phyloP scores from a whole-genome alignment of 2,888 invertebrate species.

The Machimus rusticus region DNA sequence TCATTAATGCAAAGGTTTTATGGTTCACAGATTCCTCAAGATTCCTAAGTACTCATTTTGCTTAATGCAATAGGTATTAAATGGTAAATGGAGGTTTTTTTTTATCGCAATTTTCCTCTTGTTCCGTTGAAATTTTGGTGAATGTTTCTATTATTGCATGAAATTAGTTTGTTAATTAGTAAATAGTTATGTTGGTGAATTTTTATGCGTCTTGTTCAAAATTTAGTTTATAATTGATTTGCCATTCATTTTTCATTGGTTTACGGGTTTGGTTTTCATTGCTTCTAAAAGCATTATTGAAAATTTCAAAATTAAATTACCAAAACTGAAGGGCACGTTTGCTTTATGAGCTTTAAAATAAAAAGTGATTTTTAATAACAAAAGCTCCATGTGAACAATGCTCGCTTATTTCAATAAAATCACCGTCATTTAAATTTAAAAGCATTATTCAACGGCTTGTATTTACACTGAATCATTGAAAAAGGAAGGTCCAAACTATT shows the following conservation, averaged over 20 bases:
- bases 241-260: background rate
- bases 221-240: background rate
- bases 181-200: background rate
- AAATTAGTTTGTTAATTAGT: background rate
- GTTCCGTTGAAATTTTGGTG: background rate
- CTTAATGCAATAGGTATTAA: background rate
- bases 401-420: background rate
- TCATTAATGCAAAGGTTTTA: background rate
- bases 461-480: background rate
- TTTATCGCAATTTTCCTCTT: background rate
- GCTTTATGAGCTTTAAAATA: background rate
- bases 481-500: background rate
- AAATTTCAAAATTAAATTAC: background rate
- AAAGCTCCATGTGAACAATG: background rate
- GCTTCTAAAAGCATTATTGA: background rate
- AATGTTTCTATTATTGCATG: background rate
- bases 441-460: background rate
- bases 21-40: background rate
- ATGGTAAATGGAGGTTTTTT: background rate
- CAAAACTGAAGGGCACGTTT: background rate
- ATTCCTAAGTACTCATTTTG: background rate
- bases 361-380: background rate
- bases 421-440: background rate
- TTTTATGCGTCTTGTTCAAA: background rate
- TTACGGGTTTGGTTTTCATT: background rate